These are phyloP conservation scores for Pachypsylla venusta DNA, from an alignment of 1,140 invertebrate species.

Conservation along the genomic window DNA sequence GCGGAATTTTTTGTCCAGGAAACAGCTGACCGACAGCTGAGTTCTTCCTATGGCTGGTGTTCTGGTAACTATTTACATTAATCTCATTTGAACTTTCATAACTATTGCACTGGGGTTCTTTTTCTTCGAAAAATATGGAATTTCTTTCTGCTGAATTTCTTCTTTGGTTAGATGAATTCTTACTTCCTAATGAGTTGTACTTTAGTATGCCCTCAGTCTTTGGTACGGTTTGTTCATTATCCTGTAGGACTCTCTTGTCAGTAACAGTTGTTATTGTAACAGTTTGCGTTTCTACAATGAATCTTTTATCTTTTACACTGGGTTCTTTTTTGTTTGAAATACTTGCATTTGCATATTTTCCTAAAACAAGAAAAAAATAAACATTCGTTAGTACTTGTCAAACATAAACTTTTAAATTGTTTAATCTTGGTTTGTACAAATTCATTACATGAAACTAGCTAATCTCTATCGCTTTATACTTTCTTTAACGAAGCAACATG, in stretches of 20 bases:
- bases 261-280: conserved; percentile 52
- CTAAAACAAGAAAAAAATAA: too few species aligned
- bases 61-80: not conserved
- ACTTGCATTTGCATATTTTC: too few species aligned
- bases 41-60: conserved; percentile 44
- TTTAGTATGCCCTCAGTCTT: conserved; percentile 34
- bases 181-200: conserved; percentile 38
- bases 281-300: conserved; percentile 45
- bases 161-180: conserved; percentile 10
- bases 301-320: conserved; percentile 30
- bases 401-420: too few species aligned
- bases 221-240: conserved; percentile 23
- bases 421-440: too few species aligned
- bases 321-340: too few species aligned
- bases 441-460: too few species aligned
- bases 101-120: conserved; percentile 5
- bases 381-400: too few species aligned
- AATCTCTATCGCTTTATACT: too few species aligned
- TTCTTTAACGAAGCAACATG: too few species aligned
- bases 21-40: conserved; percentile 58
- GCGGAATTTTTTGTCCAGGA: conserved; percentile 40
- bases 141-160: conserved; percentile 3
- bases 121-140: not conserved
- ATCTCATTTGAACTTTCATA: conserved; percentile 6
- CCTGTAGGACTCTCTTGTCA: conserved; percentile 42